Evolutionary conservation across 2,113 vertebrate species (phyloP).

Genomic region (Balaeniceps rex): DNA sequence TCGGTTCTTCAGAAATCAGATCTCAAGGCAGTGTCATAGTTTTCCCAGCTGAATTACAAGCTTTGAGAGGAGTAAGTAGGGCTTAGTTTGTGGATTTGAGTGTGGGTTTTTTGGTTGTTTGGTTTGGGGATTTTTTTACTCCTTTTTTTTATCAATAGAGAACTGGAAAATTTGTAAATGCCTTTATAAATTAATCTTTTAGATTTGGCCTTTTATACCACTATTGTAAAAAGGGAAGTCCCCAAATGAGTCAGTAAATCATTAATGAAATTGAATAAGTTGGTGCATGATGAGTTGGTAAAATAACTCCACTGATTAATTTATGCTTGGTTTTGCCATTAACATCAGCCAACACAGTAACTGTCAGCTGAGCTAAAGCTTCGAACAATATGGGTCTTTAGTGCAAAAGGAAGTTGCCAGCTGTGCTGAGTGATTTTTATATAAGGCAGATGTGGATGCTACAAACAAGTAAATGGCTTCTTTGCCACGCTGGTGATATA

Average conservation of each 20-base stretch:
- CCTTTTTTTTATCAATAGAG: neutral
- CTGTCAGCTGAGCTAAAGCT: neutral
- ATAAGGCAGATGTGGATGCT: neutral
- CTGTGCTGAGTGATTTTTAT: neutral
- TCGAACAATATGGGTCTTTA: neutral
- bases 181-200: neutral
- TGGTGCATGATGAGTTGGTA: neutral
- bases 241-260: neutral
- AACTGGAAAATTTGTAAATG: neutral
- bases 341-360: neutral
- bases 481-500: neutral
- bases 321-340: neutral
- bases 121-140: neutral
- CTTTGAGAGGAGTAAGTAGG: neutral
- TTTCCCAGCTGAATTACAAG: neutral
- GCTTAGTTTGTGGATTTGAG: neutral
- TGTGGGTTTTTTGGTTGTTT: accelerated
- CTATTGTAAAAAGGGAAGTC: neutral
- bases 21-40: neutral
- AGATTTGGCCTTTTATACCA: neutral
- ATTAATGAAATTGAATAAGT: neutral
- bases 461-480: neutral
- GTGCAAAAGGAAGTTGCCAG: neutral
- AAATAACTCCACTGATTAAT: slow-evolving; percentile 1
- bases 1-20: neutral